Conservation (phyloP, 2,113 vertebrate species). For the Macrotis lagotis region DNA sequence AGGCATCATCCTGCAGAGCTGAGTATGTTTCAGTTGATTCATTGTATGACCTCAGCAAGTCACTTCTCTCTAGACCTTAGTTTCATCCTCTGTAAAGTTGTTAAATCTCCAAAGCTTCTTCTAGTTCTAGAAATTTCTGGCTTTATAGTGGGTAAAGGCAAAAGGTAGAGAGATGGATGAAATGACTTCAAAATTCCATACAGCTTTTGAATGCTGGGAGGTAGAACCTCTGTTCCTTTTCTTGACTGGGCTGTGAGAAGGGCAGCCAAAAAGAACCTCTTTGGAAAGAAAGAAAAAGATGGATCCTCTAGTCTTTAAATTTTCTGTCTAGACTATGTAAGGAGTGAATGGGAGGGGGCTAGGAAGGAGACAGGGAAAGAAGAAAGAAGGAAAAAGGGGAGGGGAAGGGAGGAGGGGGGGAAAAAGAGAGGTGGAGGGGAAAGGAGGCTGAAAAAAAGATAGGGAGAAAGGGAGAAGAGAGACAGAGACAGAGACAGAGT, state of each 20-base stretch:
- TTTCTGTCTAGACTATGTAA: not conserved
- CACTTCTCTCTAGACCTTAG: not conserved
- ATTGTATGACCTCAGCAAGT: not conserved
- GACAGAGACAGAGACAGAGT: not conserved
- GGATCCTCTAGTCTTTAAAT: not conserved
- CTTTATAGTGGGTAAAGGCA: not conserved
- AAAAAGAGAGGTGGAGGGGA: not conserved
- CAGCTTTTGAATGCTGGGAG: not conserved
- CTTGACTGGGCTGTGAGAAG: not conserved
- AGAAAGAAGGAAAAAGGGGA: too few species aligned
- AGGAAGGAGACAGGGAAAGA: not conserved
- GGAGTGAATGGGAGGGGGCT: not conserved
- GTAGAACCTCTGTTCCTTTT: not conserved
- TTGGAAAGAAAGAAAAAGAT: not conserved
- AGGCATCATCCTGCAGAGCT: not conserved
- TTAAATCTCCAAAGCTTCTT: not conserved
- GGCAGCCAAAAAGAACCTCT: not conserved
- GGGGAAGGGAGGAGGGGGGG: too few species aligned
- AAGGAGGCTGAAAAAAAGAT: not conserved
- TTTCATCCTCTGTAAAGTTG: not conserved
- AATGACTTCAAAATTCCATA: not conserved
- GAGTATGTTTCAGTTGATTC: not conserved
- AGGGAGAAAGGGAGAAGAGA: not conserved
- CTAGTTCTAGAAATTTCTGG: not conserved
- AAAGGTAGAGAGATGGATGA: not conserved